Base-by-base conservation (phyloP, 2,797 vertebrate genomes). In the Buphagus erythrorhynchus region DNA sequence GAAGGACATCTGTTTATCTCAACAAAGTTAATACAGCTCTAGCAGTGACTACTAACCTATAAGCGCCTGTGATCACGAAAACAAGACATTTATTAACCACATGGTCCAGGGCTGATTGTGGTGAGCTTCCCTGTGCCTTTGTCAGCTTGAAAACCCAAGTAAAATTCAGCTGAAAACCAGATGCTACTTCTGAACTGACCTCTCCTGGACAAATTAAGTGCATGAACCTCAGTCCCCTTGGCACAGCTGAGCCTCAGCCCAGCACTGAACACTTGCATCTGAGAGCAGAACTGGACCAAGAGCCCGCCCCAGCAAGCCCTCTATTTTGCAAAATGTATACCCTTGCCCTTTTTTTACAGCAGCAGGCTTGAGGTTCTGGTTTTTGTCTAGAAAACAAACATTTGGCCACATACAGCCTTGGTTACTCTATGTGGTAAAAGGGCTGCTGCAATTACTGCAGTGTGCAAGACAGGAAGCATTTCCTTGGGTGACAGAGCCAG, bases 161-260 rank as follows among this genome's bases (percentile, higher is more conserved):
- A 55, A 79, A 76, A 61, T 26, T 48, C 62, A 87, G 40, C 28
- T 84, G 75, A 92, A 86, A 77, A 62, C 3, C 75, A 96, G 85
- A 51, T 66, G 31, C 26, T 55, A 0, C 46, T 71, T 35, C 68
- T 83, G 45, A 87, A 33, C 4, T 51, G 29, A 49, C 35, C 13
- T 68, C 59, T 59, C 36, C 63, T 73, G 55, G 24, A 25, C 9
- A 59, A 79, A 67, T 14, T 22, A 46, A 49, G 15, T 4, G 13
- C 16, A 36, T 52, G 42, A 57, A 25, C 28, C 40, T 76, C 58
- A 19, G 21, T 51, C 40, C 46, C 10, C 4, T 0, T 10, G 5
- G 38, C 52, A 86, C 29, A 73, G 26, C 48, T 11, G n/a, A 59
- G 25, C 36, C 57, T 22, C 76, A 63, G 8, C 2, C 52, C 76